Base-by-base conservation (phyloP, 1,140 invertebrate species). In the Cotesia chilonis region DNA sequence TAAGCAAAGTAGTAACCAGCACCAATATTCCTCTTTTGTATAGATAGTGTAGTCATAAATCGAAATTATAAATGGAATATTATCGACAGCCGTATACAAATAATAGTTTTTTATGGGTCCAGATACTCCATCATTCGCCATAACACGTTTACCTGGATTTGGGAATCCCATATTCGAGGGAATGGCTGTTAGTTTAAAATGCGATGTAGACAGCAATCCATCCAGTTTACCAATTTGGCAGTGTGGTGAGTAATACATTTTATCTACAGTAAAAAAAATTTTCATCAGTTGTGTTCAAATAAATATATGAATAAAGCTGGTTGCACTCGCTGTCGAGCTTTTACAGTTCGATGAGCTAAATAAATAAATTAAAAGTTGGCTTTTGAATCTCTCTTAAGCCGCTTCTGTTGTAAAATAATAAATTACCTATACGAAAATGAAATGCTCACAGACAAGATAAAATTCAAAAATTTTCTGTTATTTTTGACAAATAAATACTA, bases 81-180 rank as follows among this genome's bases (percentile, higher is more conserved):
- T 41, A 41, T 38, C 12, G 6, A 41, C 61, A 38, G 4, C 4
- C n/a, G 14, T 14, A 14, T 14, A 64, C 5, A 66, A 52, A 17
- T 6, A 68, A 68, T 14, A 57, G 35, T 36, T 9, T 74, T 78
- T 69, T 73, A 73, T 77, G 80, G 77, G 37, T 90, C 51, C 89
- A 96, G 95, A 96, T 86, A 93, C 93, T 51, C 95, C 95, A 63
- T 94, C 94, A 64, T 97, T 97, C 84, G 92, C 93, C 76, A 96
- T 96, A 82, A 95, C 93, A 57, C 91, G 95, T 74, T 91, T 93
- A 85, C 95, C 95, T 61, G 94, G 93, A 47, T 97, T 96, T 87
- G 95, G 95, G 20, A 93, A 94, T 84, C 92, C 94, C 9, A 89
- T 97, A 74, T 86, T 91, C 54, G 94, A 95, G 84, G 94, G 94